Base-by-base conservation (phyloP, 92 coral and sea anemone species). In the Ricordea florida region DNA sequence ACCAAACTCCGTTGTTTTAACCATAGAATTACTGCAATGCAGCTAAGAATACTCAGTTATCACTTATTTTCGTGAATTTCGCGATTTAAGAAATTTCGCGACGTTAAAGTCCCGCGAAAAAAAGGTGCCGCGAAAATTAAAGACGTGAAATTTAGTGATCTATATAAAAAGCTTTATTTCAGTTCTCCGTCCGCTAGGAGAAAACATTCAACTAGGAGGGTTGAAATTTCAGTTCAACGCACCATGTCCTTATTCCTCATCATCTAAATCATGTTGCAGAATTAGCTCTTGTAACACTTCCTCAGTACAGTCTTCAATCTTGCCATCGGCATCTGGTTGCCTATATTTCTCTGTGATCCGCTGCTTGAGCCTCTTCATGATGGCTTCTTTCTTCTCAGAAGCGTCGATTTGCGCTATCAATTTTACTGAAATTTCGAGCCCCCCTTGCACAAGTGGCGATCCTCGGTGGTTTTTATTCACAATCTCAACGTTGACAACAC, bases 341-440 rank as follows among this genome's bases (percentile, higher is more conserved):
- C 9, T 64, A n/a, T 44, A 64, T 52, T 64, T 64, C 40, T 64
- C 72, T 42, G 57, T 64, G 26, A 44, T 44, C 26, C 40, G 72
- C 56, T 64, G 55, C 72, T 64, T 64, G 34, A 42, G 56, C 57
- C 72, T 26, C 23, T 64, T 44, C 53, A 24, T 26, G 41, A 64
- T 44, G 55, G 40, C 55, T 44, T 42, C 56, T 40, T 49, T 50
- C 44, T 68, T 68, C 21, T 28, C 29, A 10, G 75, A 32, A 50
- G 75, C 18, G 75, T 68, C 62, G 62, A 50, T 50, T 21, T 68
- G 42, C 62, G 75, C 75, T n/a, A 67, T 48, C 62, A 46, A 49
- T 66, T 66, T 67, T 29, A 67, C 75, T 48, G 62, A 31, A 49
- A 67, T 67, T 33, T 30, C 61, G 26, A 30, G 40, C 23, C 71